Conservation (phyloP, 2,888 invertebrate genomes). For the Acanthopleura granulata region DNA sequence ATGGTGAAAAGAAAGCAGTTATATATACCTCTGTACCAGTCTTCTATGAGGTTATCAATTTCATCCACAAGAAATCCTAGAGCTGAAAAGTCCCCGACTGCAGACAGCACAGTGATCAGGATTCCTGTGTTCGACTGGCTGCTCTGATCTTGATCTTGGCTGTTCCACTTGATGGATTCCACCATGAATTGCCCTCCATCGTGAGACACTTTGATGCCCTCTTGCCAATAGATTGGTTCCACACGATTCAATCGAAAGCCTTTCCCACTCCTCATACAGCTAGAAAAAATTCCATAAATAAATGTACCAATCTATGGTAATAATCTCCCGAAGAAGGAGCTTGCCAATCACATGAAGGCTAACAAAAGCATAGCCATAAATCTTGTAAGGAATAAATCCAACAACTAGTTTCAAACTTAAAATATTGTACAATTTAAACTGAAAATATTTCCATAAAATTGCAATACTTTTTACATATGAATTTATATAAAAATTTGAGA, state of each 20-base stretch:
- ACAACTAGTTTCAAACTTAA: no score
- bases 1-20: neutral
- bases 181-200: constrained; percentile 52
- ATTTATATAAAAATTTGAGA: no score
- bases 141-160: constrained; percentile 15
- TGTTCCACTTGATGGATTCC: constrained; percentile 41
- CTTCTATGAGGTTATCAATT: constrained; percentile 9
- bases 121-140: constrained; percentile 33
- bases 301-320: no score
- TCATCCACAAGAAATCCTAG: constrained; percentile 61
- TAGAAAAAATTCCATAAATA: neutral
- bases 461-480: no score
- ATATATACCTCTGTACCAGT: constrained; percentile 2
- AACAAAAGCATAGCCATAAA: no score
- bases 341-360: no score
- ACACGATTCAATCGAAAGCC: constrained; percentile 40
- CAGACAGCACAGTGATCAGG: constrained; percentile 43
- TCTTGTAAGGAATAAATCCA: no score
- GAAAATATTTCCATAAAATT: no score
- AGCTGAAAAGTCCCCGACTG: constrained; percentile 42
- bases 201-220: constrained; percentile 55
- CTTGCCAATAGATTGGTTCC: constrained; percentile 55
- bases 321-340: no score
- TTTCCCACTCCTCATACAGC: constrained; percentile 17
- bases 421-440: no score